Conservation (phyloP, 2,113 vertebrate species). For the Anoplopoma fimbria region DNA sequence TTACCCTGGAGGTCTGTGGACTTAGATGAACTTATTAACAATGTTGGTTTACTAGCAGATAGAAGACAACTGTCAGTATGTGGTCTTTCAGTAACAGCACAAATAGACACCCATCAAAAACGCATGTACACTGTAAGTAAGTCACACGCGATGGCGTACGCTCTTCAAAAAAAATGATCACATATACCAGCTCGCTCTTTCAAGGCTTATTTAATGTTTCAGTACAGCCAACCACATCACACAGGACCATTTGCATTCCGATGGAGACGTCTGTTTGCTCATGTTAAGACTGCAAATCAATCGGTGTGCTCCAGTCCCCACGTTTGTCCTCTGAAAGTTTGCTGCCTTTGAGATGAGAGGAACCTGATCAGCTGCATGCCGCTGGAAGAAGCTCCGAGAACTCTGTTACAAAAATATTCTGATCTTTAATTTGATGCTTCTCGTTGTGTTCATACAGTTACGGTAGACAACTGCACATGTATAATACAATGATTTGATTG, state of each 20-base stretch:
- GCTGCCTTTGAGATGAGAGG: too few relatives aligned
- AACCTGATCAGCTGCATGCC: too few relatives aligned
- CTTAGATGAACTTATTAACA: neutral
- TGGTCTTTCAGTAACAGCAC: neutral
- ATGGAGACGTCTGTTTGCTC: neutral
- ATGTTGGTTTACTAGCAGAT: neutral
- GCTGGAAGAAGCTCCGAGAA: too few relatives aligned
- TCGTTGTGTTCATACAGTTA: neutral
- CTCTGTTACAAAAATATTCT: neutral
- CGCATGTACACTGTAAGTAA: too few relatives aligned
- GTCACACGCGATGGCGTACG: too few relatives aligned
- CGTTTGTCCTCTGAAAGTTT: neutral
- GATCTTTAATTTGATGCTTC: too few relatives aligned
- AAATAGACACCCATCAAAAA: neutral
- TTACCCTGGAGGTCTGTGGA: constrained; percentile 92
- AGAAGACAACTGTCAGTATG: neutral
- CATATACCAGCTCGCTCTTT: too few relatives aligned
- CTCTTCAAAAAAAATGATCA: too few relatives aligned
- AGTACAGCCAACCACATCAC: neutral
- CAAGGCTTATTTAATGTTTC: too few relatives aligned
- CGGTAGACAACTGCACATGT: neutral
- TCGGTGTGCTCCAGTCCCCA: neutral
- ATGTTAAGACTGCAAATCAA: neutral
- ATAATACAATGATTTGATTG: neutral
- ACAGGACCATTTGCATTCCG: neutral